A percentile compares a stretch with the other conserved stretches of the same genome.
Conservation (phyloP, 2,797 vertebrate genomes). For the Gymnothorax reevesii region DNA sequence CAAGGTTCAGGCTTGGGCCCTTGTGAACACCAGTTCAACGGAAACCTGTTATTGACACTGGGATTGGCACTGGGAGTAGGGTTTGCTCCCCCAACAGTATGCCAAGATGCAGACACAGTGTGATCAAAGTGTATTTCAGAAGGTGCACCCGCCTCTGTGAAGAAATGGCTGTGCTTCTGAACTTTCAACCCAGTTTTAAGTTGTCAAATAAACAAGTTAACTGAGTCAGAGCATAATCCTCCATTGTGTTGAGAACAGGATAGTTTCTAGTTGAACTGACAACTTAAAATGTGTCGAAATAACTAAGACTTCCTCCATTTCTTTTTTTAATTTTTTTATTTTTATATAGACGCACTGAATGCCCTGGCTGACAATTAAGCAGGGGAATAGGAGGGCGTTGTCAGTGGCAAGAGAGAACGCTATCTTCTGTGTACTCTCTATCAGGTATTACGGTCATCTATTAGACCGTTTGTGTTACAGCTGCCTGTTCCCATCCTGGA, state of each 20-base stretch:
- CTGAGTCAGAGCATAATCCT: too few species aligned
- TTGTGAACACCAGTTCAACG: background rate
- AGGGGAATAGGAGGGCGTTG: background rate
- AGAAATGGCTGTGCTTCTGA: too few species aligned
- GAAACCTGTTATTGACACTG: background rate
- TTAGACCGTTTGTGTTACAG: constrained; percentile 29
- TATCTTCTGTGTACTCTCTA: background rate
- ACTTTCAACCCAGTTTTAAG: too few species aligned
- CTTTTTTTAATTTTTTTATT: too few species aligned
- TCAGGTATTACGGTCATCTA: constrained; percentile 41
- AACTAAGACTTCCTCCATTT: too few species aligned
- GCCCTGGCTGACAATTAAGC: background rate
- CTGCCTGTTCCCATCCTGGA: background rate
- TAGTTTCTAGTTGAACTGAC: too few species aligned
- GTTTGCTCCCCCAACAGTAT: background rate
- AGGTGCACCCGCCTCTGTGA: background rate
- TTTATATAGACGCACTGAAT: background rate
- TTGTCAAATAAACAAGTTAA: too few species aligned
- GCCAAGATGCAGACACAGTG: background rate
- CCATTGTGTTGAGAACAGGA: too few species aligned
- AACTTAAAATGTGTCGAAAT: too few species aligned
- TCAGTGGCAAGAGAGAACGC: background rate
- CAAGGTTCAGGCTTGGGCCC: background rate
- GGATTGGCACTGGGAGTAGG: background rate
- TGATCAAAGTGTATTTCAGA: background rate